Base-by-base conservation (phyloP, 2,888 invertebrate species). In the Tachina fera region DNA sequence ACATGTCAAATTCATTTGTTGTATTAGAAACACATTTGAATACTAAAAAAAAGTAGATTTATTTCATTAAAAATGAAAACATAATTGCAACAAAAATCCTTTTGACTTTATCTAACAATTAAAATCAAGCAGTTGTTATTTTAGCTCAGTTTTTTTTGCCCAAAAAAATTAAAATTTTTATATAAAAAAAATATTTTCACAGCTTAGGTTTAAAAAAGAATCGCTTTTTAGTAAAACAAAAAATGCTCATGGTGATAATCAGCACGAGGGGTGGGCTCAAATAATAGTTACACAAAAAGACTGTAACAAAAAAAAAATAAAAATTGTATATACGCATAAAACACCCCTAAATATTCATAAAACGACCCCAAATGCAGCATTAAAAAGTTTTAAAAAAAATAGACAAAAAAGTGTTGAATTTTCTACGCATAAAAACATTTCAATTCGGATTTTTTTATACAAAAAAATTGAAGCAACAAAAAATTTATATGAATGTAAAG, bases 71-170 rank as follows among this genome's bases (percentile, higher is more conserved):
- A 76, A 61, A 51, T 45, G 58, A 72, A 77, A 83, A 67, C 51
- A 77, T 76, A 87, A 86, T 86, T 87, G 87, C 75, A 87, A 87
- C 87, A 87, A 87, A 88, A 88, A 87, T 88, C 87, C 86, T 89
- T 90, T 91, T 91, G 91, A 91, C 91, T 91, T 91, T 91, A 91
- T 91, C 91, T 91, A 89, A 89, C 90, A 90, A 83, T 91, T 89
- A 90, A 90, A 91, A 91, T 91, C 91, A 90, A 89, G 90, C 88
- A 88, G 89, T 90, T 90, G 89, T 84, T 87, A 87, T 75, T 81
- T 79, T 63, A 84, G 47, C 88, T 88, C 84, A 89, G 56, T 67
- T 76, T 89, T 89, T 88, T 79, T 82, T 78, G 71, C 49, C 9
- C 9, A 19, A 71, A 87, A 87, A 88, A 75, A 58, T 43, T 47